These are phyloP conservation scores for Rhineura floridana DNA, from an alignment of 2,113 vertebrate genomes.

Conservation along the genomic window DNA sequence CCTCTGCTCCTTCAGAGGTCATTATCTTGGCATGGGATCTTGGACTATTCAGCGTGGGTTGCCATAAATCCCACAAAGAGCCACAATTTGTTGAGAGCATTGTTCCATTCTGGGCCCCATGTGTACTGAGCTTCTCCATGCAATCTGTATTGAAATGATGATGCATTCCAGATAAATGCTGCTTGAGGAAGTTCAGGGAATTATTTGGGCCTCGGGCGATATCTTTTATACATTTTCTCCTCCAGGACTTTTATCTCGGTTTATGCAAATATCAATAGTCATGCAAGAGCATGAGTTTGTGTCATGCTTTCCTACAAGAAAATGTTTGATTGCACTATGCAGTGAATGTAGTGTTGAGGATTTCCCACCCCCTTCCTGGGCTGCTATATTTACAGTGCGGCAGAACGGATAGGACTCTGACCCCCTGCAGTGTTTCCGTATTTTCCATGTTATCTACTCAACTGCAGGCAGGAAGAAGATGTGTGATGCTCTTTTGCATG, in stretches of 20 bases:
- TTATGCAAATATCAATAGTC: conserved; percentile 7
- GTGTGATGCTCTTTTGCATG: conserved; percentile 28
- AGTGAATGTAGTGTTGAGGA: not conserved
- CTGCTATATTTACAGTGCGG: not conserved
- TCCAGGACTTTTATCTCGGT: conserved; percentile 6
- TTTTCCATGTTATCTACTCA: conserved; percentile 40
- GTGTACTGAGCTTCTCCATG: not conserved
- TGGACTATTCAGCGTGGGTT: not conserved
- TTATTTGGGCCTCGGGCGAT: not conserved
- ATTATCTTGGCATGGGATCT: not conserved
- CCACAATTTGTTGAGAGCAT: not conserved
- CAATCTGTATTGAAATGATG: not conserved
- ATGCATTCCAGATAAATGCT: not conserved
- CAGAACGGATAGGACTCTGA: not conserved
- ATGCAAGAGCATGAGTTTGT: not conserved
- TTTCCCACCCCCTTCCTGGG: not conserved
- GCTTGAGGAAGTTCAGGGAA: not conserved
- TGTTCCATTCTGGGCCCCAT: not conserved
- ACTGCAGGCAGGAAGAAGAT: conserved; percentile 10
- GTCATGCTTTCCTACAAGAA: not conserved
- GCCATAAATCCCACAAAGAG: not conserved
- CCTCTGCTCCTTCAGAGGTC: not conserved
- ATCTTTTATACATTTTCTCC: not conserved
- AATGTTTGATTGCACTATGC: conserved; percentile 14
- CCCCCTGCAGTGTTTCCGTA: conserved; percentile 5